A percentile compares a stretch with the other conserved stretches of the same genome.
Evolutionary conservation across 2,797 vertebrate genomes (phyloP).

Genomic region (Cyclura pinguis): DNA sequence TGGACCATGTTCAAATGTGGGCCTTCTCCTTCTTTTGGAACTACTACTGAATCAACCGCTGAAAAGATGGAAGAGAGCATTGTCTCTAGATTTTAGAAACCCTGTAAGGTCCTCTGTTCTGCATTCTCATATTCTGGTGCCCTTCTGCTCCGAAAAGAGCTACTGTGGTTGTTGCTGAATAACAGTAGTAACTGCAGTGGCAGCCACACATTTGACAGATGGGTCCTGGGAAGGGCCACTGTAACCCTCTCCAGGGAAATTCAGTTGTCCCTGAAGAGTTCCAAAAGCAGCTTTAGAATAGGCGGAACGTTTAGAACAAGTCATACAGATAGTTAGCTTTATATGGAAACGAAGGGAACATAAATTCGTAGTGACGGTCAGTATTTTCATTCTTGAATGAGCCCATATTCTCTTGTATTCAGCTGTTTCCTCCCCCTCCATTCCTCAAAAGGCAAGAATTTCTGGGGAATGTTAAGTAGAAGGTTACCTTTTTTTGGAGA

Average conservation of each 20-base stretch:
- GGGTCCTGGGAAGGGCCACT: not conserved
- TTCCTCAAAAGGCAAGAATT: not conserved
- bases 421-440: not conserved
- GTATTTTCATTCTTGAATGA: not conserved
- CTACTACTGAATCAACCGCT: not conserved
- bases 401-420: not conserved
- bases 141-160: not conserved
- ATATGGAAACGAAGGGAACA: not conserved
- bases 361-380: not conserved
- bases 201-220: not conserved
- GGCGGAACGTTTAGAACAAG: not conserved
- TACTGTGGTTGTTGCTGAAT: not conserved
- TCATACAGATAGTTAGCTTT: not conserved
- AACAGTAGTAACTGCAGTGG: not conserved
- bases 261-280: not conserved
- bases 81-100: not conserved
- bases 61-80: not conserved
- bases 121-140: not conserved
- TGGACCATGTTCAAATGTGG: no score
- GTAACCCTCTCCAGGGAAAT: no score
- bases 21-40: no score
- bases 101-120: not conserved
- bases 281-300: not conserved
- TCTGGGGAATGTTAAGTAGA: not conserved
- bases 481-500: not conserved